Conservation (phyloP, 2,113 vertebrate genomes). For the Eptesicus fuscus region DNA sequence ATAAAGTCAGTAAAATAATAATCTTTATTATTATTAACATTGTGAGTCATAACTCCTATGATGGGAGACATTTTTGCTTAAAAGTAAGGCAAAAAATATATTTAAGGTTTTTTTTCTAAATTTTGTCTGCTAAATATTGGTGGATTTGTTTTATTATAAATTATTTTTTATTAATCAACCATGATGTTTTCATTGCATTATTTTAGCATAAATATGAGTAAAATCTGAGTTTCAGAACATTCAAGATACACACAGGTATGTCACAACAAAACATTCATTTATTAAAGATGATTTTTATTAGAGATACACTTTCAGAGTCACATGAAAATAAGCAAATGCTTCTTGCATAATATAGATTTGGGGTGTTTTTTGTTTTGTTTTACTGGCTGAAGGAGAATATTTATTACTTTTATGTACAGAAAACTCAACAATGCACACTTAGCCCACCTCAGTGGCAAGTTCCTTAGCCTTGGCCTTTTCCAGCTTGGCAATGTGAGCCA, state of each 20-base stretch:
- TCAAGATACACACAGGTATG: not conserved
- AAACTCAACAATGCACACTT: too few species aligned
- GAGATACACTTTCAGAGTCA: not conserved
- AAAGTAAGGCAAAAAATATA: not conserved
- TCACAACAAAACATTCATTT: not conserved
- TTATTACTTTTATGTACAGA: too few species aligned
- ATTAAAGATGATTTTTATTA: not conserved
- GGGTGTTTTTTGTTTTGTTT: too few species aligned
- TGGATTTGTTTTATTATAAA: not conserved
- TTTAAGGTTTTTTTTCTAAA: not conserved
- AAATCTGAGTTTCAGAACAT: not conserved
- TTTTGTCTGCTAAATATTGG: not conserved
- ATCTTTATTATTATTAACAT: conserved; percentile 68
- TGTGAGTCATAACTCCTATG: conserved; percentile 37
- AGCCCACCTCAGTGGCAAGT: too few species aligned
- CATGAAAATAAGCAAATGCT: not conserved
- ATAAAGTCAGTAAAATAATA: conserved; percentile 58
- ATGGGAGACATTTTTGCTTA: conserved; percentile 24
- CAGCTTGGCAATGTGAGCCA: too few species aligned
- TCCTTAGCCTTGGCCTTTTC: too few species aligned
- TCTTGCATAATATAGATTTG: not conserved
- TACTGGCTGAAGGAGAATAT: too few species aligned
- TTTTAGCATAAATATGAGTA: not conserved
- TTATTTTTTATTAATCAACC: not conserved
- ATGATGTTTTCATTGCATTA: not conserved